Base-by-base conservation (phyloP, 2,797 vertebrate genomes). In the Tenualosa thibaudeaui region DNA sequence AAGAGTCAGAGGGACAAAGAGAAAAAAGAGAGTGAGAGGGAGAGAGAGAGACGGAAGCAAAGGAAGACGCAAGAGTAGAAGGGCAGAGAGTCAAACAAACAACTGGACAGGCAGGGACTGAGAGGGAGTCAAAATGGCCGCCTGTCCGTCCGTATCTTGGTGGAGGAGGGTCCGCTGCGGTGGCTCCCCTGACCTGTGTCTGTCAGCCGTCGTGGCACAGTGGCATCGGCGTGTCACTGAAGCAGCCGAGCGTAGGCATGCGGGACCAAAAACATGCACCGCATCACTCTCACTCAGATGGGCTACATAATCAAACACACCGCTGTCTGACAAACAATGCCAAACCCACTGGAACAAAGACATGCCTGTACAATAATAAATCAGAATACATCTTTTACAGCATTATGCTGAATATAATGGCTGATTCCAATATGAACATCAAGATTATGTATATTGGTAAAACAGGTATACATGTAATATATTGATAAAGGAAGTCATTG, bases 141-240 rank as follows among this genome's bases (percentile, higher is more conserved):
- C 40, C 71, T 5, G 46, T 49, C 46, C 46, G 4, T 7, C 7
- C 37, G 40, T 46, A 40, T 78, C 71, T 78, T 43, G 40, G 71
- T 40, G 40, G 71, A 78, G 71, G 68, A 75, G 71, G 71, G 71
- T 78, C 71, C 19, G 40, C 22, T n/a, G 84, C 56, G 62, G 60
- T 68, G 85, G 81, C 84, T 81, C 49, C 78, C 46, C 37, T 86
- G 86, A 89, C 86, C 86, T 84, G 50, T 87, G 86, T 84, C 85
- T 87, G 85, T 88, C 86, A 85, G 62, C 65, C 56, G 17, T 17
- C 46, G 17, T 10, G 43, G 26, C 81, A 65, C 24, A 43, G 40
- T 10, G 43, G 40, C 81, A 81, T 85, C 81, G 65, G 60, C 49
- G 54, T 81, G 84, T 88, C 86, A 86, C 49, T 75, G 71, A 84